Percentiles rank a stretch among this genome's conserved stretches.
These are phyloP conservation scores for Melipona beecheii DNA, from an alignment of 2,888 invertebrate species.

Conservation along the genomic window DNA sequence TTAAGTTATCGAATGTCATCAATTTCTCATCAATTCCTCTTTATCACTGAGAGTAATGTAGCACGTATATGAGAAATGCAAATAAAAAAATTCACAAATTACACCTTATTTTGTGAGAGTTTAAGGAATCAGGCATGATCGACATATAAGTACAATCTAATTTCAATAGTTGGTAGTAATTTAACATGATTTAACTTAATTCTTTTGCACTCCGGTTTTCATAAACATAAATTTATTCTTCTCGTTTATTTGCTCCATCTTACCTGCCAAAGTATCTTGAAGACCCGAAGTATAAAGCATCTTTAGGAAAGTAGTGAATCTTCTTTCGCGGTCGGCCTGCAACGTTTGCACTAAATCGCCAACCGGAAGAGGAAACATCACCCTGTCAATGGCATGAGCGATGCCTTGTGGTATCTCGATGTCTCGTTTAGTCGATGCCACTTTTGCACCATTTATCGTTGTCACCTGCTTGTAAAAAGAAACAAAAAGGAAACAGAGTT, in stretches of 20 bases:
- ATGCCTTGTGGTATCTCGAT: slow-evolving; percentile 94
- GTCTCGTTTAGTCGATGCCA: slow-evolving; percentile 92
- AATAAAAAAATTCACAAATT: background rate
- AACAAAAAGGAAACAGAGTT: background rate
- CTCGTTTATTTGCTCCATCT: slow-evolving; percentile 50
- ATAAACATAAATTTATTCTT: background rate
- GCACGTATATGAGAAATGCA: background rate
- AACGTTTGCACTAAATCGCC: slow-evolving; percentile 94
- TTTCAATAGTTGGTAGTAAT: background rate
- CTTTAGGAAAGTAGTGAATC: slow-evolving; percentile 92
- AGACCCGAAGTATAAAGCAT: slow-evolving; percentile 92
- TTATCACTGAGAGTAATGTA: background rate
- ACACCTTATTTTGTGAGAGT: background rate
- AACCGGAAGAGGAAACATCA: slow-evolving; percentile 95
- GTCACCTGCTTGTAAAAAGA: slow-evolving; percentile 86
- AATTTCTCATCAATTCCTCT: slow-evolving; percentile 1
- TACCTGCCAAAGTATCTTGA: slow-evolving; percentile 90
- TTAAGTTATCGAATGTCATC: background rate
- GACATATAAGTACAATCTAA: background rate
- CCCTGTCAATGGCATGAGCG: slow-evolving; percentile 93
- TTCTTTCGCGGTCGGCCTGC: slow-evolving; percentile 92
- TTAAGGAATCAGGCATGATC: background rate
- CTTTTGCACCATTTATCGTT: slow-evolving; percentile 93
- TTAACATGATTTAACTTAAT: background rate
- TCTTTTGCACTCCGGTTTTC: background rate